A percentile compares a stretch with the other conserved stretches of the same genome.
Evolutionary conservation across 2,113 vertebrate species (phyloP).

Genomic region (Lycaon pictus): DNA sequence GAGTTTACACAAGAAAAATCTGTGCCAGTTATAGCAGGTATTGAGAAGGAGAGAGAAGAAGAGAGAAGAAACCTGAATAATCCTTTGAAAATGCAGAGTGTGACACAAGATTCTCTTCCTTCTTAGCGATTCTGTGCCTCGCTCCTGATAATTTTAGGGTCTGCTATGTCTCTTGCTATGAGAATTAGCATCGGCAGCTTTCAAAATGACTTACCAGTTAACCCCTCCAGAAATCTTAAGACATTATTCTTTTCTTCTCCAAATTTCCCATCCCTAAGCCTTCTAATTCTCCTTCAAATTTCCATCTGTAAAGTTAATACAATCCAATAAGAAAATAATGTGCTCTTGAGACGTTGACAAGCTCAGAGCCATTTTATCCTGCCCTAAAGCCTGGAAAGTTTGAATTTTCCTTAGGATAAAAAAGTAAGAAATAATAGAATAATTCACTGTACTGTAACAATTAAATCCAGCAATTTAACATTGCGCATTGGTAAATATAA

Average conservation of each 20-base stretch:
- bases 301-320: conserved; percentile 80
- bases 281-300: conserved; percentile 67
- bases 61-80: neutral
- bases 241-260: conserved; percentile 61
- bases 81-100: conserved; percentile 47
- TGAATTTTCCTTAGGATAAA: conserved; percentile 79
- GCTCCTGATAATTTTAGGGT: conserved; percentile 41
- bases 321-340: conserved; percentile 74
- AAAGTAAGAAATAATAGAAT: conserved; percentile 70
- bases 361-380: conserved; percentile 78
- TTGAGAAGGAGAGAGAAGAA: neutral
- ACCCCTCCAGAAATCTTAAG: conserved; percentile 71
- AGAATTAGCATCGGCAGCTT: conserved; percentile 77
- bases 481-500: conserved; percentile 72
- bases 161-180: conserved; percentile 66
- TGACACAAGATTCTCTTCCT: conserved; percentile 63
- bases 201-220: conserved; percentile 77
- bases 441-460: conserved; percentile 80
- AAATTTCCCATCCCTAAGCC: conserved; percentile 60
- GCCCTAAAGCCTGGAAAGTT: conserved; percentile 68
- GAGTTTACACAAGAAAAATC: conserved; percentile 53
- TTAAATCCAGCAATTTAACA: conserved; percentile 81
- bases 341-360: conserved; percentile 79
- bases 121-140: conserved; percentile 51
- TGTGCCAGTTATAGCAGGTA: conserved; percentile 5